Evolutionary conservation across 1,140 invertebrate species (phyloP).

Genomic region (Pomacea maculata): DNA sequence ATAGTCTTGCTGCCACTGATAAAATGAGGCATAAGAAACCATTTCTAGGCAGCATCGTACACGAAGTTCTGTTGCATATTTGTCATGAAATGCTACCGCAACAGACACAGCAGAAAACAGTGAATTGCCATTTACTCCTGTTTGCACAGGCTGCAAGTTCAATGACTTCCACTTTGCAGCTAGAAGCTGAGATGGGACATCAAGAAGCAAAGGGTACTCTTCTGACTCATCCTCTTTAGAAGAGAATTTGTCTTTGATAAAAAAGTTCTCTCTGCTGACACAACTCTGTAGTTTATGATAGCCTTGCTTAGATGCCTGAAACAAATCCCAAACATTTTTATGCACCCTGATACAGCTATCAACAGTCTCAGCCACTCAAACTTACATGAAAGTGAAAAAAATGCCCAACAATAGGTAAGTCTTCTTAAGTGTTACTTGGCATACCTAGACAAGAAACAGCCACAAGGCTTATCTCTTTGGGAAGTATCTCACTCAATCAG

Average conservation of each 20-base stretch:
- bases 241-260: conserved; percentile 9
- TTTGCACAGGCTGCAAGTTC: conserved; percentile 6
- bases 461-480: too few species aligned
- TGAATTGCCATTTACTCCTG: conserved; percentile 29
- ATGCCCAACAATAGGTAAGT: background rate
- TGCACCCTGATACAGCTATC: too few species aligned
- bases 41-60: conserved; percentile 36
- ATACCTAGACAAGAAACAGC: too few species aligned
- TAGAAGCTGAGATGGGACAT: background rate
- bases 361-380: too few species aligned
- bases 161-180: background rate
- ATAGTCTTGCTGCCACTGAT: conserved; percentile 16
- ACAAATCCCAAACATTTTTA: background rate
- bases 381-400: background rate
- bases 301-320: conserved; percentile 21
- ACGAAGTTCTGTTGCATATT: conserved; percentile 22
- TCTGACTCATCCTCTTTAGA: too few species aligned
- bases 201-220: too few species aligned
- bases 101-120: conserved; percentile 32
- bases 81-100: conserved; percentile 24
- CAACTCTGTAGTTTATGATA: conserved; percentile 8
- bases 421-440: background rate
- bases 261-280: conserved; percentile 9
- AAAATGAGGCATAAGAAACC: conserved; percentile 4
- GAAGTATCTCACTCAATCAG: too few species aligned